phyloP scores from a whole-genome alignment of 2,797 vertebrate genomes.

The Chelidonichthys spinosus region DNA sequence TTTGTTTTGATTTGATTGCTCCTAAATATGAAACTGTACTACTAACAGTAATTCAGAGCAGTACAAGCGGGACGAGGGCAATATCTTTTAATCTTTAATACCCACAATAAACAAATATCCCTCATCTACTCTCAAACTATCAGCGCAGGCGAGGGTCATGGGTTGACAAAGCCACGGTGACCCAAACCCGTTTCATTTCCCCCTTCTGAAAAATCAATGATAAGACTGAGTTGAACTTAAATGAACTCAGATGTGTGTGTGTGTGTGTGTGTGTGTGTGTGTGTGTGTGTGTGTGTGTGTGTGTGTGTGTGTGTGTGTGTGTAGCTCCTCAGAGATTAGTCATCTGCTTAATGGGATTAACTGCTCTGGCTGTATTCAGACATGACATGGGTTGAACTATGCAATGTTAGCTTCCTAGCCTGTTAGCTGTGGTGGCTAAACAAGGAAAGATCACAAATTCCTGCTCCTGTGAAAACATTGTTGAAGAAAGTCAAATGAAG shows the following conservation, averaged over 20 bases:
- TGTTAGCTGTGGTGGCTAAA: not conserved
- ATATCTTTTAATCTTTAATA: conserved; percentile 8
- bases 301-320: conserved; percentile 22
- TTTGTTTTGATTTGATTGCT: too few relatives aligned
- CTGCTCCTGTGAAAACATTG: not conserved
- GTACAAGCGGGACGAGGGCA: not conserved
- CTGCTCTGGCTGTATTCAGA: conserved; percentile 41
- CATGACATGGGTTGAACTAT: conserved; percentile 34
- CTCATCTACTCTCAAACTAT: conserved; percentile 6
- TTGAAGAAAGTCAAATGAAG: too few relatives aligned
- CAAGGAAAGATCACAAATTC: not conserved
- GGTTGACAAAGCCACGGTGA: conserved; percentile 7
- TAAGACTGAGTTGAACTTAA: conserved; percentile 21
- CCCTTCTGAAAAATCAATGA: conserved; percentile 9
- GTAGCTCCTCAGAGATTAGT: conserved; percentile 60
- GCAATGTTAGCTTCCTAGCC: conserved; percentile 28
- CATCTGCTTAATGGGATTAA: conserved; percentile 67
- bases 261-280: conserved; percentile 5
- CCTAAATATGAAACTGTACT: not conserved
- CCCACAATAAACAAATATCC: not conserved
- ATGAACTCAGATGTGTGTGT: not conserved
- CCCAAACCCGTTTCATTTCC: conserved; percentile 7
- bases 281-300: not conserved
- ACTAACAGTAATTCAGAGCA: not conserved
- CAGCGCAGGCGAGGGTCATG: not conserved